A percentile compares a stretch with the other conserved stretches of the same genome.
These are phyloP conservation scores for Serrognathus titanus DNA, from an alignment of 2,888 invertebrate species.

Conservation along the genomic window DNA sequence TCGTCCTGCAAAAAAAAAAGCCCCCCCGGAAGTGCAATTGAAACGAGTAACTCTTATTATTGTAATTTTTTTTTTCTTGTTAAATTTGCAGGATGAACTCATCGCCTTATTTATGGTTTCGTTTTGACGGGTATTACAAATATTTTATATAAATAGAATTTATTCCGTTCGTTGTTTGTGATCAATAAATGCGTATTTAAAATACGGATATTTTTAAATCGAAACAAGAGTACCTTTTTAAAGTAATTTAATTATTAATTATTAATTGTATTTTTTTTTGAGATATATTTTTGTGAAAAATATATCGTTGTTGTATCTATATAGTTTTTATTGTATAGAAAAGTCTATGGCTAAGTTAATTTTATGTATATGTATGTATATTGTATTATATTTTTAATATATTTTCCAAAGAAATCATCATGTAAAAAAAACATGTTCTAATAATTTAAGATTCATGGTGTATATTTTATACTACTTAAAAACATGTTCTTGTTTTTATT, in stretches of 20 bases:
- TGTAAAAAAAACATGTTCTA: conserved; percentile 21
- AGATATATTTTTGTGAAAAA: conserved; percentile 45
- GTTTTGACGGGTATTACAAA: conserved; percentile 48
- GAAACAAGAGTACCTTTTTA: conserved; percentile 45
- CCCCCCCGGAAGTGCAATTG: too few species aligned
- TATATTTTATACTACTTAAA: conserved; percentile 47
- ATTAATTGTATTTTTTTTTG: conserved; percentile 8
- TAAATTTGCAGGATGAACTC: not conserved
- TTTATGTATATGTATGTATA: conserved; percentile 43
- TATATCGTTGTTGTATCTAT: conserved; percentile 45
- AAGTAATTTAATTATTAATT: conserved; percentile 19
- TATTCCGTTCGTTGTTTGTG: conserved; percentile 50
- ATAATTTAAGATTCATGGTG: conserved; percentile 33
- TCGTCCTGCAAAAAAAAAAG: too few species aligned
- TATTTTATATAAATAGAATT: conserved; percentile 35
- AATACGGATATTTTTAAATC: conserved; percentile 40
- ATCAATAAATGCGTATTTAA: conserved; percentile 43
- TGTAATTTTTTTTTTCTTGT: not conserved
- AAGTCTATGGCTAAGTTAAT: conserved; percentile 35
- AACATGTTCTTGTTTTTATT: conserved; percentile 47
- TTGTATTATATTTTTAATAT: conserved; percentile 38
- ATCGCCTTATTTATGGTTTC: conserved; percentile 10
- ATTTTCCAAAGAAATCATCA: conserved; percentile 21
- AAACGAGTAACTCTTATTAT: too few species aligned
- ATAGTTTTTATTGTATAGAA: conserved; percentile 44